Evolutionary conservation across 2,888 invertebrate species (phyloP).

Genomic region (Danaus chrysippus): DNA sequence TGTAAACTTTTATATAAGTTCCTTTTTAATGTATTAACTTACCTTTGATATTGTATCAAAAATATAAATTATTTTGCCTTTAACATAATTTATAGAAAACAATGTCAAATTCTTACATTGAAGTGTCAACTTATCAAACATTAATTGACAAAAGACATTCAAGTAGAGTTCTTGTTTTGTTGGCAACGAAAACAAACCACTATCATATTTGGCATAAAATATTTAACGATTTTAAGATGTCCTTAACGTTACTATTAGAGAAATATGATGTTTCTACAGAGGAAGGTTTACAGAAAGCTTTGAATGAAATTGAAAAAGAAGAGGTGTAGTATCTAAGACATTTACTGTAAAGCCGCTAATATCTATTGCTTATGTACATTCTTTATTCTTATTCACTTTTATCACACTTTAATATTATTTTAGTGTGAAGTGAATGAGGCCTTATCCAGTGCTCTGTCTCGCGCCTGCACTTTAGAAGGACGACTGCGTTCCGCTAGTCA

Average conservation of each 20-base stretch:
- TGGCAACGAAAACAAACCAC: neutral
- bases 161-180: no score
- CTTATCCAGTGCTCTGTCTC: conserved; percentile 84
- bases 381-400: neutral
- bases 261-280: conserved; percentile 76
- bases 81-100: neutral
- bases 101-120: neutral
- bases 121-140: neutral
- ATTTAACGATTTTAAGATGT: conserved; percentile 25
- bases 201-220: neutral
- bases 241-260: conserved; percentile 58
- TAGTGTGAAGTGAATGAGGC: conserved; percentile 85
- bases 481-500: conserved; percentile 89
- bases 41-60: no score
- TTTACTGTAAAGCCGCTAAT: neutral
- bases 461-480: conserved; percentile 87
- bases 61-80: no score
- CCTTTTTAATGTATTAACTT: no score
- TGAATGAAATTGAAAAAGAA: conserved; percentile 78
- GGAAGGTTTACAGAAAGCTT: conserved; percentile 77
- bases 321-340: conserved; percentile 60
- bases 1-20: no score
- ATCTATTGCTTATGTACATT: neutral
- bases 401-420: conserved; percentile 9
- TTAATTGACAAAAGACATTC: neutral